Conservation (phyloP, 2,797 vertebrate species). For the Kryptopterus vitreolus region DNA sequence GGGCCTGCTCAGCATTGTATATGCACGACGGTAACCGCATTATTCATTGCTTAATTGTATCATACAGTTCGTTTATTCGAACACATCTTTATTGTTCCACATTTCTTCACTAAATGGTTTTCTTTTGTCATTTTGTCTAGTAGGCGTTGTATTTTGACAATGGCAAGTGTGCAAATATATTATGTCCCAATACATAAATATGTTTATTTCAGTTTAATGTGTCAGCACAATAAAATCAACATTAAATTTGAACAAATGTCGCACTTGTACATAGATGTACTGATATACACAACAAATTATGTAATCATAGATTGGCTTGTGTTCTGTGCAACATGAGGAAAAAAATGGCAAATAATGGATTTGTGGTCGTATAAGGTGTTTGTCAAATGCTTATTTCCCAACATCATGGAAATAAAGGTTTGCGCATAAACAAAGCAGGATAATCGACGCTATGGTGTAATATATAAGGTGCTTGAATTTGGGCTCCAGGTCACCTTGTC, state of each 20-base stretch:
- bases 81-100: background rate
- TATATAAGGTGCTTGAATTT: conserved; percentile 86
- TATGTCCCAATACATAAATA: background rate
- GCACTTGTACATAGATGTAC: background rate
- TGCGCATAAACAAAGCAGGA: conserved; percentile 86
- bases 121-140: background rate
- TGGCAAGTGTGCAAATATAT: background rate
- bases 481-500: conserved; percentile 85
- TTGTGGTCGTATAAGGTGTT: background rate
- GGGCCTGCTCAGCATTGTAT: background rate
- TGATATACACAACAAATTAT: background rate
- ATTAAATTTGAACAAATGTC: background rate
- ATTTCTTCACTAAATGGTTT: background rate
- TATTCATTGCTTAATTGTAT: background rate
- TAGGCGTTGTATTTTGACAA: background rate
- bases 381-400: conserved; percentile 70
- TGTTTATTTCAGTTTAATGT: background rate
- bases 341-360: background rate
- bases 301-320: background rate
- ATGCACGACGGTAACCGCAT: background rate
- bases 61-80: background rate
- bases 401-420: conserved; percentile 88
- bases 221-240: background rate
- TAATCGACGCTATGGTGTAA: conserved; percentile 80
- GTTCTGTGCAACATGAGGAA: background rate